These are phyloP conservation scores for Listronotus bonariensis DNA, from an alignment of 1,140 invertebrate genomes.

Conservation along the genomic window DNA sequence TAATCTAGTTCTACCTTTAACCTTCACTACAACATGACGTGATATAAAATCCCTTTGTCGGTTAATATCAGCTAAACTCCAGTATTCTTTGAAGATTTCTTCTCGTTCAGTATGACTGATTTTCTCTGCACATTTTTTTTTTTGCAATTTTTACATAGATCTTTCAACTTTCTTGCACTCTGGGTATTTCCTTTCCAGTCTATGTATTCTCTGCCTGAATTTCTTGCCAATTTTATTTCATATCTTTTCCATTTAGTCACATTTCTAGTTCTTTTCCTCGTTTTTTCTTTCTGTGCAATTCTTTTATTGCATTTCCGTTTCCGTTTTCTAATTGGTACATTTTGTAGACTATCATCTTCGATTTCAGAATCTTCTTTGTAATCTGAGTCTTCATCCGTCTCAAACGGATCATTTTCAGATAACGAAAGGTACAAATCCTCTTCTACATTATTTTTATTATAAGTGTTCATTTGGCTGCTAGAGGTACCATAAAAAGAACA, in stretches of 20 bases:
- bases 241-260: conserved; percentile 17
- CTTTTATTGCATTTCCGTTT: not conserved
- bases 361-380: not conserved
- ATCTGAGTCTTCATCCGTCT: conserved; percentile 3
- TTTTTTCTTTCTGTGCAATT: conserved; percentile 2
- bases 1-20: conserved; percentile 3
- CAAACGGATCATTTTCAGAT: not conserved
- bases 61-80: conserved; percentile 17
- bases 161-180: conserved; percentile 1
- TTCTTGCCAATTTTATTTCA: conserved; percentile 11
- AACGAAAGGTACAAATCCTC: conserved; percentile 2
- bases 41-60: conserved; percentile 24
- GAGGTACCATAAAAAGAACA: not conserved
- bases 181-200: conserved; percentile 18
- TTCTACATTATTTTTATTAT: not conserved
- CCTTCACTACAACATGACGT: conserved; percentile 1
- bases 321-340: not conserved
- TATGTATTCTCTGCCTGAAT: conserved; percentile 16
- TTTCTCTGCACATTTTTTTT: too few relatives aligned
- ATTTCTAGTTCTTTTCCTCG: conserved; percentile 3
- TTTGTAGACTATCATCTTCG: conserved; percentile 1
- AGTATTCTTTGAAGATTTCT: conserved; percentile 14
- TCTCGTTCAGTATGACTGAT: conserved; percentile 12
- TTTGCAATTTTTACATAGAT: too few relatives aligned
- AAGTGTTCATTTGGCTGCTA: not conserved